Conservation (phyloP, 2,797 vertebrate species). For the Protosalanx chinensis region DNA sequence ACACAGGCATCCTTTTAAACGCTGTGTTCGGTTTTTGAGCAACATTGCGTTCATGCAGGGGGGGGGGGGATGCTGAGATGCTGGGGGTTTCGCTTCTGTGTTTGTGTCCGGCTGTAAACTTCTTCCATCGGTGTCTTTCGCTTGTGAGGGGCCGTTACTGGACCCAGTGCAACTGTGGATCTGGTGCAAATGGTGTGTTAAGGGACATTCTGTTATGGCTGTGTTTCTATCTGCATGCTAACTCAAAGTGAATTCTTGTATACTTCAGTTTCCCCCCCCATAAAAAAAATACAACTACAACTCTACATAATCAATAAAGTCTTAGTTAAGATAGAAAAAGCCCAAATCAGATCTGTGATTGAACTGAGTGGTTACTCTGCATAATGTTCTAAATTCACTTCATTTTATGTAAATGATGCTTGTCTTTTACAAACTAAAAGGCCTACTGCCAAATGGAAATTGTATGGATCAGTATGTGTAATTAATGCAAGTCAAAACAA, state of each 20-base stretch:
- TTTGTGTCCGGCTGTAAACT: constrained; percentile 31
- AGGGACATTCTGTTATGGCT: constrained; percentile 37
- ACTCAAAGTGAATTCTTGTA: constrained; percentile 63
- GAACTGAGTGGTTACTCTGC: constrained; percentile 37
- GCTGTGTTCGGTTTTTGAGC: constrained; percentile 30
- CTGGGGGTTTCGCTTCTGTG: constrained; percentile 39
- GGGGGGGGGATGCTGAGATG: constrained; percentile 27
- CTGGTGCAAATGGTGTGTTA: constrained; percentile 20
- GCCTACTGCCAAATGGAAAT: constrained; percentile 14
- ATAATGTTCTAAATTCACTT: constrained; percentile 35
- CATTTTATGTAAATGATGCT: constrained; percentile 20
- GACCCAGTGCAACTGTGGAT: constrained; percentile 21
- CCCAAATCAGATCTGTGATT: constrained; percentile 42
- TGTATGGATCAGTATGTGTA: constrained; percentile 45
- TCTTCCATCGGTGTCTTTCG: constrained; percentile 25
- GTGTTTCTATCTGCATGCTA: constrained; percentile 71
- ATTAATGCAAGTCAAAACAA: constrained; percentile 49
- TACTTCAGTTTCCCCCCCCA: constrained; percentile 56
- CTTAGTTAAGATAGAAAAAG: constrained; percentile 43
- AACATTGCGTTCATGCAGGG: constrained; percentile 30
- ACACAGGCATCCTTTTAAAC: constrained; percentile 20
- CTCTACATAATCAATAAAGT: constrained; percentile 42
- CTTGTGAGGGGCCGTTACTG: constrained; percentile 32
- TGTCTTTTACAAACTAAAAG: constrained; percentile 31
- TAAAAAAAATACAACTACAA: constrained; percentile 26